Base-by-base conservation (phyloP, 2,113 vertebrate species). In the Cercocebus atys region DNA sequence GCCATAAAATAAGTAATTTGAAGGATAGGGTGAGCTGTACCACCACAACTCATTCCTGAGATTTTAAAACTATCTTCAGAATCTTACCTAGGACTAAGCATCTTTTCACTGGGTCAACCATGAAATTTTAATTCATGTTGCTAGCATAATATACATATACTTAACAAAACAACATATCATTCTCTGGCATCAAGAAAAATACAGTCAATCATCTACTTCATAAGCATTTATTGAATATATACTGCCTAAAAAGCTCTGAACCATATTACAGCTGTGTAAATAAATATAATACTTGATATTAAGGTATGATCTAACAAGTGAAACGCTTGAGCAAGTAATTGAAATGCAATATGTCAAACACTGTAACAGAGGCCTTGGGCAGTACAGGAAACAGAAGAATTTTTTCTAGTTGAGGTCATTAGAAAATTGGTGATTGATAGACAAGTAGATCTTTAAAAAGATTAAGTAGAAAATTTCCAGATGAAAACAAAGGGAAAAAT, bases 401-500 rank as follows among this genome's bases (percentile, higher is more conserved):
- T 57, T 59, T 18, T 92, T 94, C 83, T 93, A 40, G 18, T 87
- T 83, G 47, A 73, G 8, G 27, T 88, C 30, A 76, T 47, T 93
- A 86, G 18, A 52, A 87, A 94, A 88, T 4, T 90, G 45, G 25
- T 84, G 20, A 86, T 61, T 84, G 17, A 86, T 55, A 78, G 81
- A 87, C 13, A 94, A 88, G 40, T 38, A 81, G 52, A 20, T 50
- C 52, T 81, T 89, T 94, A 66, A 96, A 64, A 84, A 95, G 22
- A 95, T 89, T 32, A 91, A 85, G n/a, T 14, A 45, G 35, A n/a
- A 93, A 83, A 79, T 59, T 72, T 72, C 72, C 35, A 75, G 18
- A 93, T 83, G 5, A 87, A 90, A 97, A 93, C n/a, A 86, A 83
- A 95, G 6, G 52, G 9, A 82, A 76, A 14, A 78, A 30, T 79